Evolutionary conservation across 2,888 invertebrate genomes (phyloP).

Genomic region (Blastobasis adustella): DNA sequence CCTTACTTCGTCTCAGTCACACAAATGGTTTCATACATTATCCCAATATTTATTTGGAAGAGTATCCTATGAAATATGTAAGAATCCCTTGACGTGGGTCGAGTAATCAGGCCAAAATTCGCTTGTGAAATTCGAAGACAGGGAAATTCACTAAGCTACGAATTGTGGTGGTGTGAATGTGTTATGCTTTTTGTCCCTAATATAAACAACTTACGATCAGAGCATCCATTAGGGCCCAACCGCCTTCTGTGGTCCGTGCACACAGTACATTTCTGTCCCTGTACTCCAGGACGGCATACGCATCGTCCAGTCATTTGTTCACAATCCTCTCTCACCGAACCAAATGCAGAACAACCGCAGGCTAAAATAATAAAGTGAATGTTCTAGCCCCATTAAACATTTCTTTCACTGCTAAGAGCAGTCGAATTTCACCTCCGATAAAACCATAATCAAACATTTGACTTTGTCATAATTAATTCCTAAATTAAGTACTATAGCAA

Average conservation of each 20-base stretch:
- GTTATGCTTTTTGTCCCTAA: too few species aligned
- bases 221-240: constrained; percentile 81
- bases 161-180: too few species aligned
- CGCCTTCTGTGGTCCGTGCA: constrained; percentile 85
- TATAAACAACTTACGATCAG: constrained; percentile 55
- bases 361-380: constrained; percentile 66
- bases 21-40: constrained; percentile 1
- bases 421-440: too few species aligned
- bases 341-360: constrained; percentile 91
- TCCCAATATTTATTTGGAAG: constrained; percentile 4
- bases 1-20: too few species aligned
- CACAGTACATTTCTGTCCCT: constrained; percentile 90
- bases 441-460: too few species aligned
- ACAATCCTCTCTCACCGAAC: constrained; percentile 92
- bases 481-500: too few species aligned
- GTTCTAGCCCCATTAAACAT: too few species aligned
- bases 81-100: constrained; percentile 14
- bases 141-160: too few species aligned
- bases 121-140: too few species aligned
- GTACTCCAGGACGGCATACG: constrained; percentile 88
- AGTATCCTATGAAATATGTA: constrained; percentile 7
- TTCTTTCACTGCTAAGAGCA: not conserved
- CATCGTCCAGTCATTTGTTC: constrained; percentile 95
- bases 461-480: too few species aligned
- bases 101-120: constrained; percentile 7